Percentiles rank a stretch among this genome's conserved stretches.
Conservation (phyloP, 2,888 invertebrate genomes). For the Ornithoptera priamus region DNA sequence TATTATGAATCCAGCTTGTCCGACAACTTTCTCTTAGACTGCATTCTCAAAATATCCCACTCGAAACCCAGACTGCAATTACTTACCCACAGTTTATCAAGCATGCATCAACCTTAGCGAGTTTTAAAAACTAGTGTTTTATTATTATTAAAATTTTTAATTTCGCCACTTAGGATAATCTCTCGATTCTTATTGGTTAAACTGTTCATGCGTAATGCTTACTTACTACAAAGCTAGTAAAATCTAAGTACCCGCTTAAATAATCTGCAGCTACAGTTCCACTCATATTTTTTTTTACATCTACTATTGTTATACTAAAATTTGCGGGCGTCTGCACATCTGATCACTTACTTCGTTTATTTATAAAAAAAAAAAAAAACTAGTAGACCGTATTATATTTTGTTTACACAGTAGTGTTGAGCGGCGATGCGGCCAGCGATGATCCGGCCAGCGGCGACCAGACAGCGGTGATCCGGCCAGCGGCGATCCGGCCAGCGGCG, state of each 20-base stretch:
- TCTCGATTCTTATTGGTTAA: no score
- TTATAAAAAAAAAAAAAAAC: conserved; percentile 16
- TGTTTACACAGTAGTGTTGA: conserved; percentile 9
- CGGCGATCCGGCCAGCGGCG: neutral
- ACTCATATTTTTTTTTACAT: conserved; percentile 38
- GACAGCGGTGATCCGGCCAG: neutral
- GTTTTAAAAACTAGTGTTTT: neutral
- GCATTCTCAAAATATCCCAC: neutral
- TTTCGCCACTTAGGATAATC: no score
- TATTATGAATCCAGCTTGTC: neutral
- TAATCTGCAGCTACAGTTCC: conserved; percentile 40
- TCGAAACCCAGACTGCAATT: conserved; percentile 2
- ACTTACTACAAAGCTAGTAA: conserved; percentile 42
- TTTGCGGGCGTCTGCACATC: conserved; percentile 31
- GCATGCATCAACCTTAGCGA: neutral
- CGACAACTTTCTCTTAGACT: conserved; percentile 1
- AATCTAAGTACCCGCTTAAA: conserved; percentile 39
- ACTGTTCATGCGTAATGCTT: conserved; percentile 39
- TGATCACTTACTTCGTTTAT: conserved; percentile 32
- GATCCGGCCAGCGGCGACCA: neutral
- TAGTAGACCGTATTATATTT: neutral
- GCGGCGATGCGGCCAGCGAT: neutral
- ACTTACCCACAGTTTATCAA: neutral
- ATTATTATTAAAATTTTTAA: no score
- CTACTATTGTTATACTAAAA: conserved; percentile 39